Evolutionary conservation across 1,140 invertebrate species (phyloP), one percentile per base, ranked within the genome.

Genomic region (Sinonovacula constricta): DNA sequence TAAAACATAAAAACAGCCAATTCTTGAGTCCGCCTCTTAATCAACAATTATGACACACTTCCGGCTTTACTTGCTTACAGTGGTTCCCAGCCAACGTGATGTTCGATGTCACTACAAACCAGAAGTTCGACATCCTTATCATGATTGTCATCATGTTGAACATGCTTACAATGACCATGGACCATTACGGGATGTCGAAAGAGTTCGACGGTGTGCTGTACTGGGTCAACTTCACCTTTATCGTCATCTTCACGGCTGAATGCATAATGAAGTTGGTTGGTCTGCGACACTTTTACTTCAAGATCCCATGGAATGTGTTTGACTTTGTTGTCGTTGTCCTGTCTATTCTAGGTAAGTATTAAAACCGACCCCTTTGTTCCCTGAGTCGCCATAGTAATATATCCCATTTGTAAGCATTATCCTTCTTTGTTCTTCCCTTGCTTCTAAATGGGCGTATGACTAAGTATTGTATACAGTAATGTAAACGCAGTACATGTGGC

Each of bases 51-150:
- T n/a, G n/a, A n/a, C n/a, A n/a, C n/a, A n/a, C n/a, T n/a, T n/a
- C n/a, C n/a, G n/a, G 28, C 30, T 83, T 84, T 72, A 86, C 85
- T 62, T 67, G 94, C 67, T 81, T 94, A 39, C 92, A 99, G 97
- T 97, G 97, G 95, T 95, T 95, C 91, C 96, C 97, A 65, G 97
- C 99, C 93, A 96, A 95, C 71, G 95, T 98, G 87, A 95, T 99
- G 83, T 99, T 99, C 92, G 97, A 99, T 93, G 95, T 99, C 91
- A 96, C 97, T 82, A 98, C 96, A 71, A 97, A 98, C 92, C 98
- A 98, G 92, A 99, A 99, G 92, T 99, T 99, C 93, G 98, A 99
- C 92, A 99, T 99, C 95, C 94, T 97, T 87, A 99, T 99, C 91
- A 99, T 99, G 97, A 94, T 98, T 92, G 97, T 99, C 92, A 99